Conservation (phyloP, 2,113 vertebrate genomes). For the Felis chaus region DNA sequence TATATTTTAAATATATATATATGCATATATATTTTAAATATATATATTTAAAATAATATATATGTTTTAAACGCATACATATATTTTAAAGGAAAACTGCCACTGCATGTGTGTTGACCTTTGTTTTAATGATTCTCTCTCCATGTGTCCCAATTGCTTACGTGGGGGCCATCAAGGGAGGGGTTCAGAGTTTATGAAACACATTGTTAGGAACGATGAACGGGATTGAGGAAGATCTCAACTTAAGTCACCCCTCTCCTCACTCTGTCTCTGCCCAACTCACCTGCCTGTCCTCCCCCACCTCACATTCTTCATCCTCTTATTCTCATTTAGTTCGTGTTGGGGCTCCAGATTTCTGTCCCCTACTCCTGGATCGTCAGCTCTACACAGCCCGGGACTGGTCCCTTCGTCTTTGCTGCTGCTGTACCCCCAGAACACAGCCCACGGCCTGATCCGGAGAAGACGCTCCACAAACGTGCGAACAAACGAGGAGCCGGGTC, state of each 20-base stretch:
- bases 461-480: rapidly evolving
- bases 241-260: too few relatives aligned
- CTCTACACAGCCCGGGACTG: rapidly evolving
- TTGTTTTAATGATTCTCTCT: background rate
- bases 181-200: background rate
- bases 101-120: background rate
- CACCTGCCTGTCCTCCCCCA: rapidly evolving
- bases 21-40: too few relatives aligned
- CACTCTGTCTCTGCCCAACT: background rate
- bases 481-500: background rate
- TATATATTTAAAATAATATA: too few relatives aligned
- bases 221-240: background rate
- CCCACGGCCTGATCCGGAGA: rapidly evolving
- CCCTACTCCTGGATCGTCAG: background rate
- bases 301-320: rapidly evolving
- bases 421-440: rapidly evolving
- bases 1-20: too few relatives aligned
- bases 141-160: rapidly evolving
- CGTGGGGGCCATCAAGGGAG: rapidly evolving
- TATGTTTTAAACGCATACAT: too few relatives aligned
- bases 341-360: background rate
- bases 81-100: too few relatives aligned
- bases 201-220: background rate
- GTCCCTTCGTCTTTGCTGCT: rapidly evolving
- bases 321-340: too few relatives aligned